Percentiles rank a stretch among this genome's conserved stretches.
These are phyloP conservation scores for Phyto melanocephala DNA, from an alignment of 2,888 invertebrate genomes.

Conservation along the genomic window DNA sequence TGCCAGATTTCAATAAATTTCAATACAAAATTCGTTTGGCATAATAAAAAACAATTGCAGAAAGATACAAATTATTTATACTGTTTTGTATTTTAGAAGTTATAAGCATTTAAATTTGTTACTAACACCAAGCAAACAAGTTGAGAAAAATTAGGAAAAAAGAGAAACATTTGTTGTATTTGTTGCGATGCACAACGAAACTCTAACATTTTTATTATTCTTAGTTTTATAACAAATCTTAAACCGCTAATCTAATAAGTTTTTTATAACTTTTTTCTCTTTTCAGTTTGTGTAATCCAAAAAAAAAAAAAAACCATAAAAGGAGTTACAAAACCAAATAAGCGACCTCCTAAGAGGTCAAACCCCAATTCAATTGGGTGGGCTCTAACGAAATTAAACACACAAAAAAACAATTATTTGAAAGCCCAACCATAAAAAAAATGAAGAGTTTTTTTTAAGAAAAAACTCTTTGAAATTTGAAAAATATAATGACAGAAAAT, in stretches of 20 bases:
- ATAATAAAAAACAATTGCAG: too few species aligned
- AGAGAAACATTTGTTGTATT: too few species aligned
- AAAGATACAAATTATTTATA: too few species aligned
- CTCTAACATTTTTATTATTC: too few species aligned
- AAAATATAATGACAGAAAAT: slow-evolving; percentile 77
- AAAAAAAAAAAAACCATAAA: neutral
- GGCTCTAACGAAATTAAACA: neutral
- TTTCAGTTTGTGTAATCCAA: slow-evolving; percentile 7
- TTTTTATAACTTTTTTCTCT: neutral
- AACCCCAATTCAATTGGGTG: slow-evolving; percentile 33
- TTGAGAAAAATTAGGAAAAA: too few species aligned
- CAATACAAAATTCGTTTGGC: too few species aligned
- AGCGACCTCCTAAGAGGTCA: slow-evolving; percentile 55
- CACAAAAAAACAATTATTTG: slow-evolving; percentile 8
- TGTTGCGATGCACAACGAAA: too few species aligned
- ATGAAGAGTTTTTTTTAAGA: slow-evolving; percentile 8
- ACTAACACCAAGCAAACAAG: too few species aligned
- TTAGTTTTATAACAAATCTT: too few species aligned
- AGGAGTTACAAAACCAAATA: neutral
- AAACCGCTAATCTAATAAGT: neutral
- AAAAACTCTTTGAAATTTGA: slow-evolving; percentile 25
- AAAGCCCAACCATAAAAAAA: neutral
- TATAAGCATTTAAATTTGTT: too few species aligned
- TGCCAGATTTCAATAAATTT: too few species aligned
- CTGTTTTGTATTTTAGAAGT: too few species aligned